Evolutionary conservation across 2,113 vertebrate species (phyloP), one percentile per base, ranked within the genome.

Genomic region (Cyprinodon variegatus): DNA sequence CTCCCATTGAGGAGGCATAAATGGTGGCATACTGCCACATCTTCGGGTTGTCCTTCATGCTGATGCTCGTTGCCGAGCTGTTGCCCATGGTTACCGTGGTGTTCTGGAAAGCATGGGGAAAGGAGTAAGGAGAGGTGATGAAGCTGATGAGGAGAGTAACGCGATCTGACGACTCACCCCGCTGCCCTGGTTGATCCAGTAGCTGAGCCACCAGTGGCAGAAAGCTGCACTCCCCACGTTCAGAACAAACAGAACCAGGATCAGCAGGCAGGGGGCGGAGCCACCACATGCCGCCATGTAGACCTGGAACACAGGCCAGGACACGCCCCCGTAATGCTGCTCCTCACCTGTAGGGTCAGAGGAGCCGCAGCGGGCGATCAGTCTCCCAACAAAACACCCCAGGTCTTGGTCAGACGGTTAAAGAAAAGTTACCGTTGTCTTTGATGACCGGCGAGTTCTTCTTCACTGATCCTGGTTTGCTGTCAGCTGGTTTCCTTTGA

Each of bases 111-210:
- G 10, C 11, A 70, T 1, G 22, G 15, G 4, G 38, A 39, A 41
- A 12, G 10, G 37, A 39, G 50, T 57, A 5, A 41, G 17, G 29
- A 17, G 11, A 0, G 53, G 59, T 9, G 13, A 11, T 20, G 39
- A 53, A 17, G 39, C 13, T 0, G 3, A 22, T 8, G 37, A 4
- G 13, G 4, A 4, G 11, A 17, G 14, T 6, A 17, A 15, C 4
- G 38, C 1, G 22, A 37, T 37, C 48, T 37, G 40, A 45, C 0
- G 61, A 73, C 96, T 96, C 93, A 98, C 97, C 94, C 97, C 97
- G 50, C 96, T 97, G 93, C 97, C 97, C 93, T 97, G 95, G 70
- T 97, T 98, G 93, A 98, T 97, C 97, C 97, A 98, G 91, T 96
- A 98, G 86, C 97, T 96, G 75, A 98, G 88, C 97, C 97, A 98